phyloP scores from a whole-genome alignment of 1,140 invertebrate species.

The Leguminivora glycinivorella region DNA sequence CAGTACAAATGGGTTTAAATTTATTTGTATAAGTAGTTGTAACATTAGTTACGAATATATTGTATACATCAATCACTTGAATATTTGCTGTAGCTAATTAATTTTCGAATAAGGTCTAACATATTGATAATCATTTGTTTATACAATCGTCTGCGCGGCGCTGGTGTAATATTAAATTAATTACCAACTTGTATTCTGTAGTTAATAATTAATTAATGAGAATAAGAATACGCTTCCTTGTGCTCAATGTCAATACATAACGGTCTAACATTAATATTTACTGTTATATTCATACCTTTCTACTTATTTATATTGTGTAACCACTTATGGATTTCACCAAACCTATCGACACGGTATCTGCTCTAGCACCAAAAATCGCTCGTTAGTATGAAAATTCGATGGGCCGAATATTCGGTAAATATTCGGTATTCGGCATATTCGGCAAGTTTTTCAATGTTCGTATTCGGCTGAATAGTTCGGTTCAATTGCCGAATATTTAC shows the following conservation, averaged over 20 bases:
- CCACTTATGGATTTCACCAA: no score
- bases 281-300: constrained; percentile 48
- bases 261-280: constrained; percentile 65
- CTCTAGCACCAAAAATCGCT: no score
- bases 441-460: no score
- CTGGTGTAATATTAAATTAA: constrained; percentile 62
- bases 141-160: constrained; percentile 72
- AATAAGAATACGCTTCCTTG: constrained; percentile 69
- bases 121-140: constrained; percentile 55
- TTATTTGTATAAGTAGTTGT: constrained; percentile 11
- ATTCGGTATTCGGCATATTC: no score
- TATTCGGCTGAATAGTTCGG: no score
- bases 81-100: constrained; percentile 57
- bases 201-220: constrained; percentile 50
- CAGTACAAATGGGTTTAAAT: background rate
- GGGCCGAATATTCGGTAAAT: no score
- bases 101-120: constrained; percentile 67
- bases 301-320: constrained; percentile 36
- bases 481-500: no score
- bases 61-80: constrained; percentile 44
- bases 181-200: constrained; percentile 38
- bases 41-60: constrained; percentile 25
- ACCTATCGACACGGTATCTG: no score
- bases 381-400: no score
- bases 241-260: constrained; percentile 75